Percentiles rank a stretch among this genome's conserved stretches.
These are phyloP conservation scores for Sander vitreus DNA, from an alignment of 2,113 vertebrate genomes.

Conservation along the genomic window DNA sequence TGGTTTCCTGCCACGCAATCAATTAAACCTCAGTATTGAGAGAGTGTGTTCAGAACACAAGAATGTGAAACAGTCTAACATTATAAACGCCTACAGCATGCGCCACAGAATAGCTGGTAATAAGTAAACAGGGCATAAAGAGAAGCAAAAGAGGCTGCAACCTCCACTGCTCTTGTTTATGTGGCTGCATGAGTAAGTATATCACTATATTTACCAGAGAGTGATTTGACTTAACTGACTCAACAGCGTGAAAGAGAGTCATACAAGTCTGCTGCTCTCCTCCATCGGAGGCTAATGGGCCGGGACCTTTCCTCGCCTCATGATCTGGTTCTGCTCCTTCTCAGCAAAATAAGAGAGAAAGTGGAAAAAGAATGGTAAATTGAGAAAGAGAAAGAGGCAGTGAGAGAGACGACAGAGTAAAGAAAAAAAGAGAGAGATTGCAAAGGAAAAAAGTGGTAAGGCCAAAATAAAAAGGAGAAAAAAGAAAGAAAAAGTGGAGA, in stretches of 20 bases:
- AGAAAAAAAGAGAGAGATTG: background rate
- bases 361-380: background rate
- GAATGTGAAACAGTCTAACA: no score
- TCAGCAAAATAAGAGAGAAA: conserved; percentile 43
- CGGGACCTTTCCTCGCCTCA: conserved; percentile 62
- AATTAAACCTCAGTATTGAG: background rate
- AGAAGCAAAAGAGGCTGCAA: background rate
- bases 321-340: conserved; percentile 75
- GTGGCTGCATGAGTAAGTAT: background rate
- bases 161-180: background rate
- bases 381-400: background rate
- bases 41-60: background rate
- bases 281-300: conserved; percentile 72
- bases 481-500: background rate
- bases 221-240: conserved; percentile 22
- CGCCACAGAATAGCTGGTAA: background rate
- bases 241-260: conserved; percentile 39
- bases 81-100: background rate
- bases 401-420: background rate
- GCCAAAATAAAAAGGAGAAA: background rate
- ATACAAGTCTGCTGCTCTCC: conserved; percentile 52
- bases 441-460: background rate
- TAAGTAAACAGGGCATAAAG: background rate
- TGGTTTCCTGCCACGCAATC: background rate
- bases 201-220: conserved; percentile 38